These are phyloP conservation scores for Doris montereyensis DNA, from an alignment of 2,888 invertebrate genomes.

Conservation along the genomic window DNA sequence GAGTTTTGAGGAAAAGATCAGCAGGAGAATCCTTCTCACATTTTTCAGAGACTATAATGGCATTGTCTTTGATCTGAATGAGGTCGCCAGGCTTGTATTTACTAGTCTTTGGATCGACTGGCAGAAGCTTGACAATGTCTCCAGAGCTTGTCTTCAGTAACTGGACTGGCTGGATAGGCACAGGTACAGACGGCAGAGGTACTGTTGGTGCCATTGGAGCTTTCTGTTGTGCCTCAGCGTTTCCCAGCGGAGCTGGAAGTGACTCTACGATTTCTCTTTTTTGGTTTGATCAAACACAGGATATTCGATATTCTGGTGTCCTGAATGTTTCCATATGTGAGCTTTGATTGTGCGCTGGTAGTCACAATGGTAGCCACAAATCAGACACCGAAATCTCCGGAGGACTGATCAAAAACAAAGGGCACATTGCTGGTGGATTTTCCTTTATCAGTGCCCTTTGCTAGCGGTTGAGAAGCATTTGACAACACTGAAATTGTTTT, in stretches of 20 bases:
- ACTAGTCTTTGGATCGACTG: neutral
- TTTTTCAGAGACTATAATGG: neutral
- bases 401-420: slow-evolving; percentile 57
- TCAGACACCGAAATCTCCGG: slow-evolving; percentile 65
- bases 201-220: neutral
- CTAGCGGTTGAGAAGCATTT: no score
- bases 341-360: slow-evolving; percentile 71
- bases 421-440: slow-evolving; percentile 34
- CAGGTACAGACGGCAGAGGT: neutral
- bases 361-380: slow-evolving; percentile 70
- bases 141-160: slow-evolving; percentile 16
- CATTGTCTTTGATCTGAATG: slow-evolving; percentile 33
- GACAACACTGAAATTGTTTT: no score
- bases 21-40: neutral
- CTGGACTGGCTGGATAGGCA: neutral
- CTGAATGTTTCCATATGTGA: slow-evolving; percentile 72
- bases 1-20: neutral
- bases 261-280: neutral
- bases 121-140: slow-evolving; percentile 26
- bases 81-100: slow-evolving; percentile 14
- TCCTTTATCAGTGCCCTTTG: no score
- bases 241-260: no score
- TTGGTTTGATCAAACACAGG: slow-evolving; percentile 62
- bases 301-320: slow-evolving; percentile 69
- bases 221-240: neutral